Conservation (phyloP, 2,888 invertebrate genomes). For the Rhodophaea formosa region DNA sequence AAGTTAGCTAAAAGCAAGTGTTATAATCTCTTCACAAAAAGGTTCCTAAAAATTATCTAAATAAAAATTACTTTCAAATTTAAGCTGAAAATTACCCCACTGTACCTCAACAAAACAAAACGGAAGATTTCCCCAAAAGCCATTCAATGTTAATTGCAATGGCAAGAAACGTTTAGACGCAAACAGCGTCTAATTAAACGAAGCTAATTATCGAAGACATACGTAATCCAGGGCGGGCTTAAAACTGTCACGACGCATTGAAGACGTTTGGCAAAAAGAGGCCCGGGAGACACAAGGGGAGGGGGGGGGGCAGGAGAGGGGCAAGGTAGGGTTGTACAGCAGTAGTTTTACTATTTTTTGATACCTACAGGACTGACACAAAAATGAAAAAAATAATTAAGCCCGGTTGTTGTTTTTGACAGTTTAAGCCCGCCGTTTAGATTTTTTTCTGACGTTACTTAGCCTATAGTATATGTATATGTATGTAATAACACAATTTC, state of each 20-base stretch:
- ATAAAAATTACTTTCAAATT: not conserved
- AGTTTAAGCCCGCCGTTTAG: no score
- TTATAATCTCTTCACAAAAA: no score
- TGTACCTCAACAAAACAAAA: not conserved
- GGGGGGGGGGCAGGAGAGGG: slow-evolving; percentile 14
- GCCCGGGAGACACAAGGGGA: slow-evolving; percentile 25
- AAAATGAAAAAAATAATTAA: no score
- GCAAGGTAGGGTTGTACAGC: slow-evolving; percentile 1
- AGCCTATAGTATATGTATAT: no score
- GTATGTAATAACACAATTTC: no score
- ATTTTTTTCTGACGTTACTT: no score
- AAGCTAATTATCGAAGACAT: slow-evolving; percentile 44
- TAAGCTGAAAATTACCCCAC: not conserved
- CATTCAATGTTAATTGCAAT: slow-evolving; percentile 7
- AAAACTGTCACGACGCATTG: slow-evolving; percentile 43
- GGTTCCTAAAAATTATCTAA: not conserved
- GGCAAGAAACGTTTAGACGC: slow-evolving; percentile 6
- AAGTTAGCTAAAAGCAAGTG: no score
- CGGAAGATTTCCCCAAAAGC: not conserved
- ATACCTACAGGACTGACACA: no score
- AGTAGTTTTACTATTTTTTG: not conserved
- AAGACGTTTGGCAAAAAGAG: slow-evolving; percentile 43
- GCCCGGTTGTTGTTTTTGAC: no score
- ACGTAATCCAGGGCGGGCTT: slow-evolving; percentile 38
- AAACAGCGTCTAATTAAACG: slow-evolving; percentile 31